phyloP scores from a whole-genome alignment of 2,888 invertebrate genomes.

The Amphipoea lucens region DNA sequence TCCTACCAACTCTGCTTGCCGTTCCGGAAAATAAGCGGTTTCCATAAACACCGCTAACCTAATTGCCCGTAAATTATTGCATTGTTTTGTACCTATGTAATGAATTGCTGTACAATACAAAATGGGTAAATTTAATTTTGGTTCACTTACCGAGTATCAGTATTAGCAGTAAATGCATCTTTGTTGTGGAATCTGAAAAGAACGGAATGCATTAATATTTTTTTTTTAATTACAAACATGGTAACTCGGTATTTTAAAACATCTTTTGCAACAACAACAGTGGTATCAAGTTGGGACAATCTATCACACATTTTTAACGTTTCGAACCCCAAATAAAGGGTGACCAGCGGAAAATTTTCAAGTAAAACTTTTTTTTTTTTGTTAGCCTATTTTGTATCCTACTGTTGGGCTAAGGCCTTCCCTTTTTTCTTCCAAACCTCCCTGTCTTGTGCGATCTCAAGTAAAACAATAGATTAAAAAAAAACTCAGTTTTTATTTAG shows the following conservation, averaged over 20 bases:
- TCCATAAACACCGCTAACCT: slow-evolving; percentile 37
- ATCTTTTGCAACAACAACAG: neutral
- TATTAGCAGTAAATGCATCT: slow-evolving; percentile 62
- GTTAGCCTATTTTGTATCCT: too few species aligned
- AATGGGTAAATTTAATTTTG: neutral
- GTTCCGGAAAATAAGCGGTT: slow-evolving; percentile 43
- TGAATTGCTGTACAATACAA: neutral
- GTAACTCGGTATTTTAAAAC: too few species aligned
- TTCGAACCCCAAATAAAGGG: neutral
- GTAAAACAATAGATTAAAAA: too few species aligned
- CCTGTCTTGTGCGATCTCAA: too few species aligned
- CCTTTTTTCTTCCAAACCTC: too few species aligned
- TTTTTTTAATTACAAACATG: neutral
- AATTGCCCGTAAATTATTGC: slow-evolving; percentile 48
- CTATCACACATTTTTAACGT: neutral
- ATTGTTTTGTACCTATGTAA: slow-evolving; percentile 33
- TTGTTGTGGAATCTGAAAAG: slow-evolving; percentile 67
- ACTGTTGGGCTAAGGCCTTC: too few species aligned
- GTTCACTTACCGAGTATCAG: slow-evolving; percentile 68
- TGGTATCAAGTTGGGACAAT: neutral
- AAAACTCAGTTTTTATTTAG: too few species aligned
- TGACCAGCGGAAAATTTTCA: neutral
- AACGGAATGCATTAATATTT: neutral
- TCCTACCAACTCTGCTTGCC: slow-evolving; percentile 5
- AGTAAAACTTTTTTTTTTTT: too few species aligned